These are phyloP conservation scores for Wiebesia pumilae DNA, from an alignment of 1,140 invertebrate species.

Conservation along the genomic window DNA sequence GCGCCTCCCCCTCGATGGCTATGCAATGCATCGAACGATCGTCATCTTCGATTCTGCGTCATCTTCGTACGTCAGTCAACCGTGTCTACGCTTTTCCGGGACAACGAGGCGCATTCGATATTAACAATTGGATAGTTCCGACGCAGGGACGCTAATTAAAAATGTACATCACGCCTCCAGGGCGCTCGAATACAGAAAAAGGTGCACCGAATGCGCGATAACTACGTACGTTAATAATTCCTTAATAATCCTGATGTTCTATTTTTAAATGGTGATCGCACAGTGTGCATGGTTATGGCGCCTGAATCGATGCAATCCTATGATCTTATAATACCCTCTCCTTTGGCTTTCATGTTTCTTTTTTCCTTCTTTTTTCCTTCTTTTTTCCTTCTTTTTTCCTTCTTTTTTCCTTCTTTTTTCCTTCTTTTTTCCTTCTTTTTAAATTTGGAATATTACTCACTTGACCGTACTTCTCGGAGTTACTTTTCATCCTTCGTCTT, in stretches of 20 bases:
- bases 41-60: not conserved
- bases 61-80: constrained; percentile 18
- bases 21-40: constrained; percentile 10
- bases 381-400: too few species aligned
- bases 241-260: constrained; percentile 68
- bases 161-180: not conserved
- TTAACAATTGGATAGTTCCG: constrained; percentile 27
- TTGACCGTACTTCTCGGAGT: not conserved
- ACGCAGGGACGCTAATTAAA: constrained; percentile 49
- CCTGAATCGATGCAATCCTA: constrained; percentile 68
- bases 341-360: too few species aligned
- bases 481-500: not conserved
- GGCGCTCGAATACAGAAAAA: not conserved
- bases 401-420: too few species aligned
- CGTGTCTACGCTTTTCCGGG: constrained; percentile 22
- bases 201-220: not conserved
- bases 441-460: not conserved
- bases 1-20: not conserved
- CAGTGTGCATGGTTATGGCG: constrained; percentile 61
- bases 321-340: constrained; percentile 62
- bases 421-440: not conserved
- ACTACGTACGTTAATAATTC: constrained; percentile 56
- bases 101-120: not conserved
- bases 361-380: not conserved
- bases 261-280: constrained; percentile 73